Evolutionary conservation across 2,888 invertebrate species (phyloP), one percentile per base, ranked within the genome.

Genomic region (Chrysolina oricalcia): DNA sequence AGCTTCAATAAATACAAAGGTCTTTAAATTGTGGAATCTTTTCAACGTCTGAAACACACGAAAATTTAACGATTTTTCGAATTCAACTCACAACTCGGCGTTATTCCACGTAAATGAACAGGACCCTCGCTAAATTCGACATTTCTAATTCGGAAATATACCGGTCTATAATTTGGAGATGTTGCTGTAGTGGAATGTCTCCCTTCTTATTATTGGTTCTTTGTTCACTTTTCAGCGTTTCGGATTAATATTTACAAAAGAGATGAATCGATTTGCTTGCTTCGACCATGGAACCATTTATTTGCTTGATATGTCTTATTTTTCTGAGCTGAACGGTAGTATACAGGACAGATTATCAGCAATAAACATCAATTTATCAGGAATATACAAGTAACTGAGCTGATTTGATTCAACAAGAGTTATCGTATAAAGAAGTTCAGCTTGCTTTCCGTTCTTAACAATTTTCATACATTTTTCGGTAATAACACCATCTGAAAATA

Each of bases 81-180:
- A 71, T 71, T 71, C 71, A 40, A 48, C 65, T 64, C 71, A 71
- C 71, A 71, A 64, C 48, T 63, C 64, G 8, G 2, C 56, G 53
- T 53, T 67, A 35, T 68, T 53, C 53, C 68, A 68, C 40, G 56
- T 53, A 50, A 53, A 68, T 56, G 68, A 68, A 41, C 68, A 53
- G 56, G 53, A 40, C 83, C 83, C 80, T 76, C 79, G 72, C 75
- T 74, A 64, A 76, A 64, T 73, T 76, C 77, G 74, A 69, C 76
- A 80, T 79, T 80, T 81, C 81, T 81, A 83, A 83, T 83, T 83
- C 81, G 82, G 83, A 83, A 83, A 83, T 82, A 80, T 79, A 77
- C 78, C 80, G 78, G 79, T 76, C 83, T 83, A 83, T 83, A 83
- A 83, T 83, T 83, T 83, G 72, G 53, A 68, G 69, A 70, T 62